Evolutionary conservation across 2,113 vertebrate genomes (phyloP).

Genomic region (Mandrillus leucophaeus): DNA sequence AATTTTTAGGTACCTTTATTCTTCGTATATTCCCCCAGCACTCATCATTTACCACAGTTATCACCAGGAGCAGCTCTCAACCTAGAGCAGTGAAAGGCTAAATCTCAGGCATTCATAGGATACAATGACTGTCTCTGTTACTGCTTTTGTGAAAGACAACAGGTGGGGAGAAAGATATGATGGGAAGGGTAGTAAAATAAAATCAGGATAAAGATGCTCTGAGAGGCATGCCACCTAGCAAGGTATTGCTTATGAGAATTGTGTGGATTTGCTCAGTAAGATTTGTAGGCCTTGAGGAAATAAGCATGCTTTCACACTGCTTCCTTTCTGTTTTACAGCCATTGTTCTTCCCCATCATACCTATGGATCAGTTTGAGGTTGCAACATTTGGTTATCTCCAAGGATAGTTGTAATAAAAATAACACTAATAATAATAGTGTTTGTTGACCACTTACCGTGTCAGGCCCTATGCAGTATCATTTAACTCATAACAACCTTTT

Average conservation of each 20-base stretch:
- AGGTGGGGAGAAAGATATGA: background rate
- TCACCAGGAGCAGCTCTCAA: background rate
- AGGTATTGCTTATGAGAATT: background rate
- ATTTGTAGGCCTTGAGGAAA: background rate
- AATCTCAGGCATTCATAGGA: background rate
- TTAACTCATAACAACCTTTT: background rate
- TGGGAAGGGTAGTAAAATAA: background rate
- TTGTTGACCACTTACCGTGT: background rate
- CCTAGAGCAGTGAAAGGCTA: background rate
- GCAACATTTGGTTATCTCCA: background rate
- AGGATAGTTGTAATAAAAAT: background rate
- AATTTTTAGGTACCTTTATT: background rate
- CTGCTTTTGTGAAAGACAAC: background rate
- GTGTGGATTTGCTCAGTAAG: background rate
- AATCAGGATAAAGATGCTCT: background rate
- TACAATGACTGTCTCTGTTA: background rate
- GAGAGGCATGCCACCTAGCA: background rate
- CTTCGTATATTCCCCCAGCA: background rate
- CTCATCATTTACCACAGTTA: background rate
- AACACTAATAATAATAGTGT: background rate
- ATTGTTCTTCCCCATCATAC: background rate
- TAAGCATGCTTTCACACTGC: background rate
- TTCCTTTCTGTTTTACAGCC: background rate
- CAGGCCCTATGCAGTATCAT: background rate
- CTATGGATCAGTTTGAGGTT: background rate